Base-by-base conservation (phyloP, 2,797 vertebrate species). In the Pipistrellus pygmaeus region DNA sequence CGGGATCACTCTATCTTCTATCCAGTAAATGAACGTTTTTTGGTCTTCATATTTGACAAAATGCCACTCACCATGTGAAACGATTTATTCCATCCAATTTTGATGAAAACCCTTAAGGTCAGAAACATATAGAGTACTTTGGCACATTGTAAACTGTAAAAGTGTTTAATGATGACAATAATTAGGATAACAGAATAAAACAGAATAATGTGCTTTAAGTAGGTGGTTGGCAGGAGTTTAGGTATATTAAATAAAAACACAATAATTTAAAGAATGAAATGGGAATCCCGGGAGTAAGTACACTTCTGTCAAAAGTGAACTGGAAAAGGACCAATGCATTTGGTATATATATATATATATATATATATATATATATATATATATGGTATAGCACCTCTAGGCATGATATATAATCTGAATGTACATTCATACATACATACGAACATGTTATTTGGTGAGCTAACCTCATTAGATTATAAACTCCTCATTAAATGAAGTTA, bases 111-210 rank as follows among this genome's bases (percentile, higher is more conserved):
- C 11, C 18, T 68, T 78, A 77, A 80, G 57, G 77, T 41, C 14
- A 78, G 72, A 89, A 91, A 82, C 60, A 75, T 55, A 46, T 23
- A 91, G 85, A 78, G 44, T 53, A 64, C 41, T 87, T 89, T 82
- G 87, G 93, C 83, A 92, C 30, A 64, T 27, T 21, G 21, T 90
- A 66, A 95, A 93, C 27, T 44, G 23, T 62, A 53, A 21, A 90
- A 88, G 41, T 84, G 86, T 93, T 92, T 87, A 95, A 92, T 83
- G 53, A 77, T 41, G 80, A 91, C 25, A 91, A 81, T 93, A 87
- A 94, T 72, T 91, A 92, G 85, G 71, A 46, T 93, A 81, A 87
- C 6, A 1, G 32, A 91, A 83, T 91, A 55, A 88, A 80, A 89
- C 7, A 1, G 38, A 91, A 83, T 89, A 46, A 88, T 66, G 35